Conservation (phyloP, 2,113 vertebrate genomes). For the Anhinga anhinga region DNA sequence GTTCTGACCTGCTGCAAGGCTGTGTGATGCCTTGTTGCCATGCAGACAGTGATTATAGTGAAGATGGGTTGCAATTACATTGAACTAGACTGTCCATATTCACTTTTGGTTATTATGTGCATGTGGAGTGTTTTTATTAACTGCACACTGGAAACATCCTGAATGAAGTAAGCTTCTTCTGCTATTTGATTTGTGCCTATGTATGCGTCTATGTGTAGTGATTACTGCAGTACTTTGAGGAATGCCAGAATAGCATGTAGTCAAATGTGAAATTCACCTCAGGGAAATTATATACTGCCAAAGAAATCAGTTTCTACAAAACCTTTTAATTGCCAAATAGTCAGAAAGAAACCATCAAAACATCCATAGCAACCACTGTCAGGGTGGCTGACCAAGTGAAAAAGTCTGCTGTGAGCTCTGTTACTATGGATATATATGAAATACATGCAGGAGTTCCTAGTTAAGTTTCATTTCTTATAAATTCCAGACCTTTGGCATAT, state of each 20-base stretch:
- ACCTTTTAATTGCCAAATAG: constrained; percentile 55
- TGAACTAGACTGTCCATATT: constrained; percentile 7
- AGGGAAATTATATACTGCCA: neutral
- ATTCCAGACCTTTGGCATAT: neutral
- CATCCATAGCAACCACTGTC: constrained; percentile 40
- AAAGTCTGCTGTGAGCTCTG: constrained; percentile 41
- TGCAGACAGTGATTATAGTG: constrained; percentile 21
- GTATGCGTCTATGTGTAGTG: neutral
- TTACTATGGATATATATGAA: constrained; percentile 63
- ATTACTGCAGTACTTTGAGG: neutral
- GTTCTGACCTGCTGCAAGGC: neutral
- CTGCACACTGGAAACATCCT: constrained; percentile 25
- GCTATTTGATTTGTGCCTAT: neutral
- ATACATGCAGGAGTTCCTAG: neutral
- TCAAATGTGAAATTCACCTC: constrained; percentile 31
- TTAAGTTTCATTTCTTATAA: constrained; percentile 6
- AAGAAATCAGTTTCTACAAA: constrained; percentile 36
- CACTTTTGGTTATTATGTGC: constrained; percentile 27
- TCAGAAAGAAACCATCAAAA: constrained; percentile 35
- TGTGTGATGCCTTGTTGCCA: neutral
- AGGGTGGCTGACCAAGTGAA: constrained; percentile 38
- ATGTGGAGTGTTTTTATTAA: constrained; percentile 52
- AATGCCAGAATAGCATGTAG: neutral
- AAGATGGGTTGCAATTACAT: neutral
- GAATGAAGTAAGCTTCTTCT: constrained; percentile 41